phyloP scores from a whole-genome alignment of 2,888 invertebrate genomes.

The Aquatica leii region DNA sequence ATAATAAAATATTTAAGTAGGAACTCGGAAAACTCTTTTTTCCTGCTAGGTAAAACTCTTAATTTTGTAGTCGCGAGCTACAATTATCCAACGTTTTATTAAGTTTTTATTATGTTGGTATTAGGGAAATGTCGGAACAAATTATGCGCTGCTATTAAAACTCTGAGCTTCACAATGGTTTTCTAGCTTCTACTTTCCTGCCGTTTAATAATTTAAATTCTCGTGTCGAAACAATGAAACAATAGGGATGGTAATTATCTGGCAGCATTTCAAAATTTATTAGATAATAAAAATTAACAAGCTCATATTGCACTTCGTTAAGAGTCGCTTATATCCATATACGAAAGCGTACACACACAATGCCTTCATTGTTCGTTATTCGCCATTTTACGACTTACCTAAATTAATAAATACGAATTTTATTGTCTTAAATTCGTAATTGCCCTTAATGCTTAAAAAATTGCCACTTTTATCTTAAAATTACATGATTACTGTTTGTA shows the following conservation, averaged over 20 bases:
- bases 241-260: conserved; percentile 24
- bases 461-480: no score
- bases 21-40: conserved; percentile 11
- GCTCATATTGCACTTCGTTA: conserved; percentile 37
- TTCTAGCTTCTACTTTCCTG: conserved; percentile 21
- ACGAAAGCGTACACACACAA: conserved; percentile 19
- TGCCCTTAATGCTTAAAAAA: neutral
- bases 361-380: conserved; percentile 26
- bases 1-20: conserved; percentile 22
- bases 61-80: conserved; percentile 19
- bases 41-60: conserved; percentile 7
- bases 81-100: conserved; percentile 34
- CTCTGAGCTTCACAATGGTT: conserved; percentile 21
- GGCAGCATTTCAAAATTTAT: conserved; percentile 36
- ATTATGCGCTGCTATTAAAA: conserved; percentile 26
- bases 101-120: conserved; percentile 32
- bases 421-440: conserved; percentile 18
- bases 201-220: conserved; percentile 31
- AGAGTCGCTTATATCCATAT: conserved; percentile 23
- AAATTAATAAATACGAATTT: conserved; percentile 27
- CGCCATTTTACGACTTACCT: conserved; percentile 23
- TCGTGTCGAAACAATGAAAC: conserved; percentile 31
- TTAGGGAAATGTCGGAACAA: conserved; percentile 31
- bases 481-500: no score
- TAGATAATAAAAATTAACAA: conserved; percentile 41